A percentile compares a stretch with the other conserved stretches of the same genome.
These are phyloP conservation scores for Onychomys leucogaster DNA, from an alignment of 2,797 vertebrate species.

Conservation along the genomic window DNA sequence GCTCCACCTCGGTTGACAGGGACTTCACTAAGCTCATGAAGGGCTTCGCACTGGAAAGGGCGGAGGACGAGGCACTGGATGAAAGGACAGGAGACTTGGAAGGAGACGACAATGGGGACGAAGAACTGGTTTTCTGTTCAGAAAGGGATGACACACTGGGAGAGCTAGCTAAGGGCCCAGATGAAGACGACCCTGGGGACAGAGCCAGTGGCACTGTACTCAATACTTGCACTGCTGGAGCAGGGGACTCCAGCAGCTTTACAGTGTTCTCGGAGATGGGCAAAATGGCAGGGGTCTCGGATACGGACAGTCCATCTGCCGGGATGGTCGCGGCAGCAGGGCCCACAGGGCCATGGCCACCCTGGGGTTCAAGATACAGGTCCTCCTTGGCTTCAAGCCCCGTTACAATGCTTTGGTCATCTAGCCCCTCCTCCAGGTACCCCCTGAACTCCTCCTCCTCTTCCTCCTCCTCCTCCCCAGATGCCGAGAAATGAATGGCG, in stretches of 20 bases:
- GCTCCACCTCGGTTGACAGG: conserved; percentile 93
- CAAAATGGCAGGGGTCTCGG: conserved; percentile 81
- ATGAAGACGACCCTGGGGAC: conserved; percentile 84
- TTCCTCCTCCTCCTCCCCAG: conserved; percentile 96
- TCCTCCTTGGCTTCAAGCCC: conserved; percentile 96
- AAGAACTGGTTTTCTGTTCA: conserved; percentile 89
- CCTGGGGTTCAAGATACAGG: conserved; percentile 90
- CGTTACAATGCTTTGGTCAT: conserved; percentile 92
- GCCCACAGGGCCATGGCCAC: conserved; percentile 83
- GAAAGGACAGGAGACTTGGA: conserved; percentile 91
- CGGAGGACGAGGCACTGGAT: conserved; percentile 86
- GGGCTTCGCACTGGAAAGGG: conserved; percentile 91
- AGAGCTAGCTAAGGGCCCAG: conserved; percentile 84
- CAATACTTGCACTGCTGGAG: conserved; percentile 81
- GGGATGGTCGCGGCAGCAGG: conserved; percentile 83
- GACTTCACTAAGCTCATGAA: conserved; percentile 94
- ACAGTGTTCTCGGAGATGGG: conserved; percentile 83
- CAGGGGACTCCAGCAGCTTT: conserved; percentile 83
- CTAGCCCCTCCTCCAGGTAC: conserved; percentile 86
- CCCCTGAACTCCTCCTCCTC: conserved; percentile 92
- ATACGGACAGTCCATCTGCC: conserved; percentile 83
- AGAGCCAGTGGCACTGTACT: conserved; percentile 86
- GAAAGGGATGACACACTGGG: conserved; percentile 91
- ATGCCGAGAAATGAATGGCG: conserved; percentile 97
- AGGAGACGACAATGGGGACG: conserved; percentile 90